Base-by-base conservation (phyloP, 2,113 vertebrate genomes). In the Passer domesticus region DNA sequence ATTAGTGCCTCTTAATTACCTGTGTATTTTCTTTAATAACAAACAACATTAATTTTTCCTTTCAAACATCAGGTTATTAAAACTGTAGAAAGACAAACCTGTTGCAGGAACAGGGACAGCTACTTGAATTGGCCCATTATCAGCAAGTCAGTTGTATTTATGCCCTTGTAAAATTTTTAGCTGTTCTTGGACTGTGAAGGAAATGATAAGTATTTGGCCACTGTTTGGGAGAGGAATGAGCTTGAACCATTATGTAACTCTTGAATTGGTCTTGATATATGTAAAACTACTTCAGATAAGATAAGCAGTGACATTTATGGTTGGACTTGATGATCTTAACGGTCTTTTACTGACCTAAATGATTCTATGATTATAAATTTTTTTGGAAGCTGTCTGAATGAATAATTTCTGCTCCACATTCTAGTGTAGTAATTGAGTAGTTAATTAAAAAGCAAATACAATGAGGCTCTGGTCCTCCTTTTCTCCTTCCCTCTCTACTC, bases 261-360 rank as follows among this genome's bases (percentile, higher is more conserved):
- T 81, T 90, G 93, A 92, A 60, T 72, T 60, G 64, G 69, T 96
- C 93, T 92, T 92, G 88, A 90, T 96, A 39, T 15, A 58, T 92
- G 83, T 90, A 94, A 83, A 93, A 81, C 85, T 87, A 68, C 90
- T 96, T 86, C 60, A 86, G 93, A 96, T 96, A 96, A 96, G 94
- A 96, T 96, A 97, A 95, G 94, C 41, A 81, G 22, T 88, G 79
- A 80, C 64, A 83, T 86, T 80, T 86, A 75, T 68, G 60, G 31
- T 74, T 55, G 39, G 19, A 55, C 25, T 68, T 0, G 6, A 55
- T 68, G 60, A 68, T 56, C 47, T 55, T 75, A 49, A 62, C 75
- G 47, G 75, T 33, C 47, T 67, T 68, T 69, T 80, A 60, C 75
- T 23, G 55, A 55, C 15, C 27, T 67, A 55, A 81, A 81, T 75